These are phyloP conservation scores for Argyrosomus japonicus DNA, from an alignment of 2,113 vertebrate species.

Conservation along the genomic window DNA sequence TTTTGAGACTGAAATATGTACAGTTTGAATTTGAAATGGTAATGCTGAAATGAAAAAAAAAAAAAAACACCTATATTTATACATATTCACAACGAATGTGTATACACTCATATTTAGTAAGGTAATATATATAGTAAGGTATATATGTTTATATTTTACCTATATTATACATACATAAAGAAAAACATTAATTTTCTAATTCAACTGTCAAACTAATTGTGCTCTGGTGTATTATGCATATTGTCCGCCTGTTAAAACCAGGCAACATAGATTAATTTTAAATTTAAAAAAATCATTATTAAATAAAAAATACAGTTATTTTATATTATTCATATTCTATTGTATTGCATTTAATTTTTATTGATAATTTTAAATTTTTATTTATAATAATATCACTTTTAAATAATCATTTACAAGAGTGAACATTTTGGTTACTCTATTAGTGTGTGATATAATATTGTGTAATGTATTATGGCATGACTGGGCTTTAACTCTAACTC, in stretches of 20 bases:
- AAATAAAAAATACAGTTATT: not conserved
- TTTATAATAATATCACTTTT: not conserved
- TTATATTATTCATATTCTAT: not conserved
- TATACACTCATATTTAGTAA: not conserved
- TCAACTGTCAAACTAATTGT: not conserved
- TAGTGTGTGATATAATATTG: not conserved
- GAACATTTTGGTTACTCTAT: not conserved
- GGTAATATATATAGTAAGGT: not conserved
- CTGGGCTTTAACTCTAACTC: not conserved
- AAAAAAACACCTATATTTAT: not conserved
- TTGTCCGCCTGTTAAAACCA: not conserved
- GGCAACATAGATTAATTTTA: too few relatives aligned
- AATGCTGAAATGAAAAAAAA: too few relatives aligned
- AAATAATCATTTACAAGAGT: not conserved
- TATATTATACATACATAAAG: not conserved
- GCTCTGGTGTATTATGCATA: not conserved
- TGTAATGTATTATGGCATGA: not conserved
- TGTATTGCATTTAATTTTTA: not conserved
- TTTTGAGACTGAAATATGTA: not conserved
- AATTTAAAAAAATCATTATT: not conserved
- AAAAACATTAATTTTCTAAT: not conserved
- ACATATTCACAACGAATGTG: not conserved
- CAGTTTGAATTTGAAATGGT: not conserved
- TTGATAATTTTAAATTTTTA: not conserved
- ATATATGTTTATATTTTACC: not conserved